Percentiles rank a stretch among this genome's conserved stretches.
Conservation (phyloP, 2,888 invertebrate genomes). For the Diogma glabrata region DNA sequence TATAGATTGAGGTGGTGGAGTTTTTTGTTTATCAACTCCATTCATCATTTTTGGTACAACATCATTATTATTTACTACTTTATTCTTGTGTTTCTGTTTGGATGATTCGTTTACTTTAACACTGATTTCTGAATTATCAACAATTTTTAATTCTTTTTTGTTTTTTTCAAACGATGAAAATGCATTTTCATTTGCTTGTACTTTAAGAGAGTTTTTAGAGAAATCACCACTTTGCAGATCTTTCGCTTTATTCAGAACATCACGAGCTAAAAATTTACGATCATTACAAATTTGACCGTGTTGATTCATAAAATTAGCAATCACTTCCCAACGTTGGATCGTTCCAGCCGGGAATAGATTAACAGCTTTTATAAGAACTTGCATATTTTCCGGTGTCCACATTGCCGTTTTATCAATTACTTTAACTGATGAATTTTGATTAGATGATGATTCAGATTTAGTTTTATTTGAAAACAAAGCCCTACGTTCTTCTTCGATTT, state of each 20-base stretch:
- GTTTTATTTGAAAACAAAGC: conserved; percentile 42
- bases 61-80: conserved; percentile 4
- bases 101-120: conserved; percentile 30
- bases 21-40: conserved; percentile 2
- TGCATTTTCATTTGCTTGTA: conserved; percentile 83
- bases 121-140: conserved; percentile 63
- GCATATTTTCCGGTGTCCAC: conserved; percentile 81
- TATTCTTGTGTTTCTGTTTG: conserved; percentile 19
- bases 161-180: conserved; percentile 84
- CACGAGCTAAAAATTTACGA: conserved; percentile 67
- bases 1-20: conserved; percentile 14
- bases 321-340: conserved; percentile 85
- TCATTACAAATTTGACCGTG: conserved; percentile 46
- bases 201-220: conserved; percentile 70
- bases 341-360: conserved; percentile 97
- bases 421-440: conserved; percentile 25
- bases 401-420: conserved; percentile 27
- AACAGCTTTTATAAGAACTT: conserved; percentile 89
- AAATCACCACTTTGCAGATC: conserved; percentile 83
- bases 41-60: not conserved
- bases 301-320: conserved; percentile 91
- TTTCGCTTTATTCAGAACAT: conserved; percentile 91
- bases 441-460: conserved; percentile 27
- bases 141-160: conserved; percentile 50
- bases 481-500: conserved; percentile 64